These are phyloP conservation scores for Albula glossodonta DNA, from an alignment of 2,113 vertebrate genomes.

Conservation along the genomic window DNA sequence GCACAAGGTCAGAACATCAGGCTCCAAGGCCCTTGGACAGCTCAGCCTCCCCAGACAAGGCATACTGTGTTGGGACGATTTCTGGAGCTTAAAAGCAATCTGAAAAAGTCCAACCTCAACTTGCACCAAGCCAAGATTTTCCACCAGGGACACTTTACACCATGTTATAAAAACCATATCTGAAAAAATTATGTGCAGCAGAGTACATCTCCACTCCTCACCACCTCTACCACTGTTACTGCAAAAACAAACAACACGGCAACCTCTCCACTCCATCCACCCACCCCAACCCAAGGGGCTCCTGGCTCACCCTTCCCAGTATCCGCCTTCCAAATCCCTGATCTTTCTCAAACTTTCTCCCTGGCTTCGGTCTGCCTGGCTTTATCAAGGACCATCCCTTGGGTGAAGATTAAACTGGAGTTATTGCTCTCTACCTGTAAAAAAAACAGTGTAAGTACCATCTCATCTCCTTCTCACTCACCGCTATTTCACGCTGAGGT, in stretches of 20 bases:
- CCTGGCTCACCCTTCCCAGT: slow-evolving; percentile 23
- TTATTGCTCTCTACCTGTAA: slow-evolving; percentile 46
- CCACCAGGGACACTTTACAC: slow-evolving; percentile 54
- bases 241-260: slow-evolving; percentile 34
- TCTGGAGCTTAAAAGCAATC: slow-evolving; percentile 43
- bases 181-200: slow-evolving; percentile 25
- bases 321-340: slow-evolving; percentile 7
- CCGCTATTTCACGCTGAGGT: slow-evolving; percentile 63
- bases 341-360: slow-evolving; percentile 37
- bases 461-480: slow-evolving; percentile 53
- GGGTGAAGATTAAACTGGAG: slow-evolving; percentile 39
- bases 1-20: not conserved
- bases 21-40: not conserved
- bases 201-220: no score
- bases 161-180: slow-evolving; percentile 46
- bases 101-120: slow-evolving; percentile 40
- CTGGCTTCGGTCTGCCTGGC: slow-evolving; percentile 15
- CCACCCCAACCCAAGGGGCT: slow-evolving; percentile 21
- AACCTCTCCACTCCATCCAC: slow-evolving; percentile 48
- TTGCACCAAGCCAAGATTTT: slow-evolving; percentile 29
- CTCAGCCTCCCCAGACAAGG: slow-evolving; percentile 31
- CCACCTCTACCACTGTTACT: slow-evolving; percentile 24
- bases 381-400: slow-evolving; percentile 39
- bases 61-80: slow-evolving; percentile 48
- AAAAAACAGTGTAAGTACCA: slow-evolving; percentile 42